These are phyloP conservation scores for Hypocryptadius cinnamomeus DNA, from an alignment of 2,113 vertebrate genomes.

Conservation along the genomic window DNA sequence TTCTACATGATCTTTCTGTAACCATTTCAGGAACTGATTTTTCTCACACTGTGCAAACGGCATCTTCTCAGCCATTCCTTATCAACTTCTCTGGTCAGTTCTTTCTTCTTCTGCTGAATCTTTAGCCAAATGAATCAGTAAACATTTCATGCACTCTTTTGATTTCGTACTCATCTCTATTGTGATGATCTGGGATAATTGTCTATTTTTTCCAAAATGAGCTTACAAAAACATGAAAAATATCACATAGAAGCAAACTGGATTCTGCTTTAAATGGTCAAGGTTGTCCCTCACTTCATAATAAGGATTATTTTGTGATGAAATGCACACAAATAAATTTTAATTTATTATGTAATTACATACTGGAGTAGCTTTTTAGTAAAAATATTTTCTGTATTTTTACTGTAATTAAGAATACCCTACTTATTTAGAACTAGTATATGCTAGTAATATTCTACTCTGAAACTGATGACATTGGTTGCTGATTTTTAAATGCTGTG, in stretches of 20 bases:
- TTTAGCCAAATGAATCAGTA: neutral
- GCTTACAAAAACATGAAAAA: neutral
- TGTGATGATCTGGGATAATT: neutral
- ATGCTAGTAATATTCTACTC: neutral
- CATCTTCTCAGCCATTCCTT: neutral
- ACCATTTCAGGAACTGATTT: neutral
- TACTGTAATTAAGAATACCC: neutral
- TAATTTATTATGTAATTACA: neutral
- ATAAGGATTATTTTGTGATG: neutral
- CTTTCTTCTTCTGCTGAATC: neutral
- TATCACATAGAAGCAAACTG: neutral
- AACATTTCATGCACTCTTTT: neutral
- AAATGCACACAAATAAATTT: neutral
- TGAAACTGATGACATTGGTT: neutral
- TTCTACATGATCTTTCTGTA: neutral
- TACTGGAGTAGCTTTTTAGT: neutral
- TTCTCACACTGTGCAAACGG: neutral
- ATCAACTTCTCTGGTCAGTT: fast-evolving
- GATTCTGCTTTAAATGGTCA: neutral
- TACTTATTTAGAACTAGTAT: neutral
- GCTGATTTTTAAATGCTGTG: neutral
- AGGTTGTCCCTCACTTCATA: neutral
- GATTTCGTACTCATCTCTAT: fast-evolving
- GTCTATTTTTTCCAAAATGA: neutral
- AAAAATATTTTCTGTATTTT: neutral